Base-by-base conservation (phyloP, 2,113 vertebrate genomes). In the Perca fluviatilis region DNA sequence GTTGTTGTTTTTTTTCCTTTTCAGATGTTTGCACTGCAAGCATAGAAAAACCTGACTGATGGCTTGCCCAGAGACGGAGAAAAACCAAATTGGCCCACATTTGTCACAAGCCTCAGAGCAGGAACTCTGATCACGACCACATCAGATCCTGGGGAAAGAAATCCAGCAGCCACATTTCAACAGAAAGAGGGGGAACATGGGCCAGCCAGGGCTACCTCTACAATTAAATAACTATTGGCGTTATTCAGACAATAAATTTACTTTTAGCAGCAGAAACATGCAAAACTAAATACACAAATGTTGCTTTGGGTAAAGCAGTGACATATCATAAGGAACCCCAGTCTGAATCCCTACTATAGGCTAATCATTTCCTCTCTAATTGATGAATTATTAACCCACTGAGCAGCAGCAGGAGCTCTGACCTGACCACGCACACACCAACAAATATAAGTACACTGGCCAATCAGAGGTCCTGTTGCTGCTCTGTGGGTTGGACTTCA, bases 31-130 rank as follows among this genome's bases (percentile, higher is more conserved):
- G 68, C 78, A 79, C 85, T 78, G 68, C 78, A 79, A 84, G 84
- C 75, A 47, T 0, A 75, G 62, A 74, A 76, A 86, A 83, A 49
- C 3, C 72, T 86, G 86, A 92, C 69, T 91, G 93, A 94, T 87
- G 82, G 56, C 36, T 86, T 76, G 86, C 74, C 89, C 76, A 49
- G 74, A 85, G 84, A 88, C 1, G 30, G 58, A 78, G 69, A 76
- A 88, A 67, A 83, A 64, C 19, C 30, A 89, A 86, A 81, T 63
- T 88, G 82, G 74, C 83, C 90, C 86, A 85, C 79, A 89, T 88
- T 88, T 83, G 79, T 88, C 86, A 54, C 68, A 67, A 84, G 58
- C 73, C 77, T 67, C 50, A 9, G 54, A 80, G 74, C 36, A 53
- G 72, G 36, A 88, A 43, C 65, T 60, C 64, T 73, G 80, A 85